Evolutionary conservation across 2,113 vertebrate genomes (phyloP).

Genomic region (Gadus chalcogrammus): DNA sequence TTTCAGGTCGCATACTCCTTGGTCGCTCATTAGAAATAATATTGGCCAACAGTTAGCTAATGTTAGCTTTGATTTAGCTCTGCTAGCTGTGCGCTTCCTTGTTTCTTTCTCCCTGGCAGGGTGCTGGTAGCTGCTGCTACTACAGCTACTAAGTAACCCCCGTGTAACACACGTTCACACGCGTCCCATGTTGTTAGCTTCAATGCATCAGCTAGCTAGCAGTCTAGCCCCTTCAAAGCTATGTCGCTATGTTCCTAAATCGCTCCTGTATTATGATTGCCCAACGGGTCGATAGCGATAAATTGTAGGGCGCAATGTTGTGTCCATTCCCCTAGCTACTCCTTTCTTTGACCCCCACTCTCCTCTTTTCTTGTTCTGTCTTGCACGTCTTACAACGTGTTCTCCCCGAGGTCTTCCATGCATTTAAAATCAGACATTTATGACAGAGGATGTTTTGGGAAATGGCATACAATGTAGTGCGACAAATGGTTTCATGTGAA

Average conservation of each 20-base stretch:
- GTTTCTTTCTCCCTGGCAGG: constrained; percentile 44
- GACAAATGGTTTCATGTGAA: constrained; percentile 15
- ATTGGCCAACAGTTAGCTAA: constrained; percentile 52
- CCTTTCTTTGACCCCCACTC: constrained; percentile 27
- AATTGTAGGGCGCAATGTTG: constrained; percentile 45
- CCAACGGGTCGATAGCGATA: constrained; percentile 44
- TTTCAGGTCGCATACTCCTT: constrained; percentile 70
- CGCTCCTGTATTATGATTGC: constrained; percentile 14
- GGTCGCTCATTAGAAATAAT: constrained; percentile 72
- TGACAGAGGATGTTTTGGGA: background rate
- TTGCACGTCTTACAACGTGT: constrained; percentile 38
- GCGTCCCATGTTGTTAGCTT: constrained; percentile 41
- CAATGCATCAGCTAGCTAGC: constrained; percentile 27
- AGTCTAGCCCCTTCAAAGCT: constrained; percentile 8
- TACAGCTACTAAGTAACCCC: constrained; percentile 2
- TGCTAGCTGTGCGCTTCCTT: constrained; percentile 66
- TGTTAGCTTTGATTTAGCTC: constrained; percentile 50
- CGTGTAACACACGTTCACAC: constrained; percentile 26
- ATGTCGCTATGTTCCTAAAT: constrained; percentile 9
- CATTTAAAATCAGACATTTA: constrained; percentile 16
- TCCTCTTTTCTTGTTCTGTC: constrained; percentile 13
- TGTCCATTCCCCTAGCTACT: constrained; percentile 49
- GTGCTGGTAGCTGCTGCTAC: constrained; percentile 14
- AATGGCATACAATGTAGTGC: constrained; percentile 36
- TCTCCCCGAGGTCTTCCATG: constrained; percentile 37